Conservation (phyloP, 2,113 vertebrate genomes). For the Eonycteris spelaea region DNA sequence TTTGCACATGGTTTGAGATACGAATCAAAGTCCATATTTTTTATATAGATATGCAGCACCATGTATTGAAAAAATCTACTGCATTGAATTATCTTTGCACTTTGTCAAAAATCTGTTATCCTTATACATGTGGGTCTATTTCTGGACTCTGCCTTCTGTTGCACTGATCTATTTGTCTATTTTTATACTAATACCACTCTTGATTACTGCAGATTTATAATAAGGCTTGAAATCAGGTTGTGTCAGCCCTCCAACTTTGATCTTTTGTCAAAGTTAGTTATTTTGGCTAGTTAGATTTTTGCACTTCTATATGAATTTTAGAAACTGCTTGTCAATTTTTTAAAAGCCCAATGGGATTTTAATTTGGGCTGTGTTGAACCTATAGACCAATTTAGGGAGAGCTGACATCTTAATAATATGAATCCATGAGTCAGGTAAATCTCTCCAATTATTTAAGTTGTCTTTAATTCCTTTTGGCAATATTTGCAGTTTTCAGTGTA, state of each 20-base stretch:
- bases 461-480: not conserved
- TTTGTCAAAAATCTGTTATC: not conserved
- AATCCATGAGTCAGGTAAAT: not conserved
- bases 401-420: not conserved
- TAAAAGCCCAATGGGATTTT: not conserved
- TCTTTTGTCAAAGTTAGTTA: not conserved
- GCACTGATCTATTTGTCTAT: not conserved
- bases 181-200: not conserved
- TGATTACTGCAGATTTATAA: not conserved
- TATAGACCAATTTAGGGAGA: not conserved
- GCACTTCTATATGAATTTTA: constrained; percentile 6
- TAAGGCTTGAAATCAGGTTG: not conserved
- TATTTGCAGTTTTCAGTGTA: not conserved
- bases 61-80: not conserved
- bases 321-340: not conserved
- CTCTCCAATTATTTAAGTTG: not conserved
- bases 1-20: not conserved
- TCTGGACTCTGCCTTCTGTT: not conserved
- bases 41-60: not conserved
- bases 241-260: not conserved
- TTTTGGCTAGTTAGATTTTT: not conserved
- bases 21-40: not conserved
- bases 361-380: not conserved
- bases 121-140: not conserved
- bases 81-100: not conserved